These are phyloP conservation scores for Bombus sylvicola DNA, from an alignment of 1,140 invertebrate species.

Conservation along the genomic window DNA sequence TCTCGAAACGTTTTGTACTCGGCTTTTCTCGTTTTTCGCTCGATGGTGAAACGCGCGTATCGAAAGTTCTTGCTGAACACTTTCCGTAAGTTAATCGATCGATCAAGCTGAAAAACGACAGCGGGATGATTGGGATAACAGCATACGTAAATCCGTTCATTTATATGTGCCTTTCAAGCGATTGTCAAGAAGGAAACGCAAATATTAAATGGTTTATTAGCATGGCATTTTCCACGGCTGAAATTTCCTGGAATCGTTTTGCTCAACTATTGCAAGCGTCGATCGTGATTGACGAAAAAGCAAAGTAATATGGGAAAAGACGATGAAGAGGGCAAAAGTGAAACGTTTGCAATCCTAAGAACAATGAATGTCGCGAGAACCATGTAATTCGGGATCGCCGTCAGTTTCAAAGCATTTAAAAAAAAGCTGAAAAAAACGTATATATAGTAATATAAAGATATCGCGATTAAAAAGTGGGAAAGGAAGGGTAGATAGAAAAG, in stretches of 20 bases:
- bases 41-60: constrained; percentile 15
- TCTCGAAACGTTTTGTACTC: not conserved
- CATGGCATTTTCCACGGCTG: not conserved
- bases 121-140: not conserved
- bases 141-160: constrained; percentile 49
- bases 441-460: constrained; percentile 27
- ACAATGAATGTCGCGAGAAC: constrained; percentile 32
- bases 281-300: not conserved
- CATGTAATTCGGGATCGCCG: constrained; percentile 32
- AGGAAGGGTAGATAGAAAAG: not conserved
- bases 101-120: constrained; percentile 8
- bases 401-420: constrained; percentile 6
- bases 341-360: not conserved
- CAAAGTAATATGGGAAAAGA: constrained; percentile 4
- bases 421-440: not conserved
- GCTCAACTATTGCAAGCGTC: not conserved
- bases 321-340: constrained; percentile 8
- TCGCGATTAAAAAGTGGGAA: not conserved
- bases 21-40: not conserved
- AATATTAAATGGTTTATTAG: constrained; percentile 4
- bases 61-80: constrained; percentile 34
- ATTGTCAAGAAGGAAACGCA: constrained; percentile 29
- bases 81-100: not conserved
- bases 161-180: constrained; percentile 77
- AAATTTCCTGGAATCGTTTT: constrained; percentile 23